Conservation (phyloP, 2,113 vertebrate species). For the Ctenomys sociabilis region DNA sequence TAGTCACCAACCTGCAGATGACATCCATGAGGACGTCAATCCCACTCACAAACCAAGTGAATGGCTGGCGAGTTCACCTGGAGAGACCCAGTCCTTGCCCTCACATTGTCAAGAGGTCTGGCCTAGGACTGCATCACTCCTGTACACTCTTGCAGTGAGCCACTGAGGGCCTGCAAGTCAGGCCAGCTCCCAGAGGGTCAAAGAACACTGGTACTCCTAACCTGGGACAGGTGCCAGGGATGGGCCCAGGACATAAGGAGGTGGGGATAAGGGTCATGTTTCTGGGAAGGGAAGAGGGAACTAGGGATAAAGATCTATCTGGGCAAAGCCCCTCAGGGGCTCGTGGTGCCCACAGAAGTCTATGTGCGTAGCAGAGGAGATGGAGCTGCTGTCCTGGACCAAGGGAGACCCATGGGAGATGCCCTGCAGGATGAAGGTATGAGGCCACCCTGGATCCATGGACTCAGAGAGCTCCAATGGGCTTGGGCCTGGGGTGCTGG, state of each 20-base stretch:
- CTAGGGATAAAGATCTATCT: neutral
- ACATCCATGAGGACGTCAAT: constrained; percentile 92
- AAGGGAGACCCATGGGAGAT: neutral
- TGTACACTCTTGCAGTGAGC: constrained; percentile 91
- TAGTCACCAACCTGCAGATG: constrained; percentile 88
- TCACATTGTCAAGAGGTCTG: neutral
- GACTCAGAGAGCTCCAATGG: too few relatives aligned
- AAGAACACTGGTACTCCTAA: neutral
- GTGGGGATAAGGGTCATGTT: neutral
- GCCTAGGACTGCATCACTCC: neutral
- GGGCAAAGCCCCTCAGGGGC: neutral
- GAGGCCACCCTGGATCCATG: neutral
- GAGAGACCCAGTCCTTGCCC: neutral
- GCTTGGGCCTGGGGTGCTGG: neutral
- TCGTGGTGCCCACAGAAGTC: neutral
- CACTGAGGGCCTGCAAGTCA: constrained; percentile 86
- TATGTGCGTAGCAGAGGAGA: too few relatives aligned
- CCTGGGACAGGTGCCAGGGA: neutral
- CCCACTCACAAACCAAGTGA: constrained; percentile 83
- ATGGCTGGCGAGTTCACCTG: neutral
- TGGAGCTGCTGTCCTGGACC: neutral
- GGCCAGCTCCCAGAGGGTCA: neutral
- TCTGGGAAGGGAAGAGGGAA: neutral
- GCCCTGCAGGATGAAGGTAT: neutral
- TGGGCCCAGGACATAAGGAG: neutral